These are phyloP conservation scores for Avahi laniger DNA, from an alignment of 2,797 vertebrate genomes.

Conservation along the genomic window DNA sequence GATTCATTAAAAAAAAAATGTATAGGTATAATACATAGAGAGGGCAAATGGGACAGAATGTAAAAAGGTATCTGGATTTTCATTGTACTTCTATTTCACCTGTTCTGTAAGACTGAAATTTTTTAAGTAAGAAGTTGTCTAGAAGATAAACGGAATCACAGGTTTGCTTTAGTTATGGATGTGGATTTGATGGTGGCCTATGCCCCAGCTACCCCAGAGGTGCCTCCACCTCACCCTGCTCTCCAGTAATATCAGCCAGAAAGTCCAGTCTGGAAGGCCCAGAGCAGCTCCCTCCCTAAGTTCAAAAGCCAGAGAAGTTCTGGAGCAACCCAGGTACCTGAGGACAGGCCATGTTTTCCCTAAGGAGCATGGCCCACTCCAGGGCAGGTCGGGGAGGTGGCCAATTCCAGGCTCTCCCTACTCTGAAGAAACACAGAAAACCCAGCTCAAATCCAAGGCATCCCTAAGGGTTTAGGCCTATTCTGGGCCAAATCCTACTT, in stretches of 20 bases:
- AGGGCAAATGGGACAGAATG: neutral
- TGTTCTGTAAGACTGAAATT: constrained; percentile 2
- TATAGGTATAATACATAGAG: neutral
- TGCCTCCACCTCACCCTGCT: neutral
- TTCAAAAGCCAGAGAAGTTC: neutral
- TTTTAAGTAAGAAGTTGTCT: constrained; percentile 41
- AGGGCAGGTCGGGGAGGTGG: neutral
- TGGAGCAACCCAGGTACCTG: neutral
- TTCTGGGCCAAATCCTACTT: neutral
- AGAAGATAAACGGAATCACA: neutral
- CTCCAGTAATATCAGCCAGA: neutral
- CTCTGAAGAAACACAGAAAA: neutral
- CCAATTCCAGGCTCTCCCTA: neutral
- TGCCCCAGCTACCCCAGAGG: neutral
- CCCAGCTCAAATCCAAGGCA: constrained; percentile 20
- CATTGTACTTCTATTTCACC: neutral
- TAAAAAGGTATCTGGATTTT: neutral
- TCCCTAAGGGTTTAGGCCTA: neutral
- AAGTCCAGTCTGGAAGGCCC: neutral
- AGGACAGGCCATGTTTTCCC: neutral
- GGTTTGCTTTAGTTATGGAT: neutral
- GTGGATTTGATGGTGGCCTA: neutral
- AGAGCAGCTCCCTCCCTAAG: neutral
- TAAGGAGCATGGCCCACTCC: neutral
- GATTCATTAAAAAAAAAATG: neutral